phyloP scores from a whole-genome alignment of 2,113 vertebrate genomes.

The Rhinopomastus cyanomelas region DNA sequence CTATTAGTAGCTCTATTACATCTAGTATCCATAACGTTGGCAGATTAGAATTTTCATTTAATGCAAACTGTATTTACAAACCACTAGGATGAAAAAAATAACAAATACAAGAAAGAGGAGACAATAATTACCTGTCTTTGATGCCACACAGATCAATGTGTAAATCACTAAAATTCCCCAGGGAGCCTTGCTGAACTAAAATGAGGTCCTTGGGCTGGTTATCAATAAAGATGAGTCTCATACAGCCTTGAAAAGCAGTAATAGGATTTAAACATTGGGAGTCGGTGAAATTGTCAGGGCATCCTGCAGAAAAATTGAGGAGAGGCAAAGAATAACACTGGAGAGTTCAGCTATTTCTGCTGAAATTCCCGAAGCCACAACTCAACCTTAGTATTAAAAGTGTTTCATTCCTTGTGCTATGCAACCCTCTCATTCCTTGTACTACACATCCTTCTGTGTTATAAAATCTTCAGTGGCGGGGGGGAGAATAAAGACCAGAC shows the following conservation, averaged over 20 bases:
- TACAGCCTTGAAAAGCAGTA: conserved; percentile 92
- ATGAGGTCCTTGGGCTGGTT: conserved; percentile 90
- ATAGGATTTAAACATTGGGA: conserved; percentile 83
- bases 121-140: conserved; percentile 92
- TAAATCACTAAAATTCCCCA: conserved; percentile 92
- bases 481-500: background rate
- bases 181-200: conserved; percentile 88
- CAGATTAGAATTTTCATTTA: conserved; percentile 67
- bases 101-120: conserved; percentile 56
- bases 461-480: conserved; percentile 18
- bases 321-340: conserved; percentile 62
- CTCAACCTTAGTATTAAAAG: conserved; percentile 53
- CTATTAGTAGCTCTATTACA: conserved; percentile 71
- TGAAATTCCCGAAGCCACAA: conserved; percentile 54
- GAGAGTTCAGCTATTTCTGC: conserved; percentile 68
- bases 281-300: conserved; percentile 77
- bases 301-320: conserved; percentile 80
- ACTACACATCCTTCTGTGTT: background rate
- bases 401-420: conserved; percentile 33
- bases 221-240: conserved; percentile 94
- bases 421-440: conserved; percentile 32
- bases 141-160: conserved; percentile 95
- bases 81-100: conserved; percentile 44
- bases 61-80: conserved; percentile 70
- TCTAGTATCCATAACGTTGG: conserved; percentile 68